Evolutionary conservation across 2,888 invertebrate species (phyloP).

Genomic region (Torymus auratus): DNA sequence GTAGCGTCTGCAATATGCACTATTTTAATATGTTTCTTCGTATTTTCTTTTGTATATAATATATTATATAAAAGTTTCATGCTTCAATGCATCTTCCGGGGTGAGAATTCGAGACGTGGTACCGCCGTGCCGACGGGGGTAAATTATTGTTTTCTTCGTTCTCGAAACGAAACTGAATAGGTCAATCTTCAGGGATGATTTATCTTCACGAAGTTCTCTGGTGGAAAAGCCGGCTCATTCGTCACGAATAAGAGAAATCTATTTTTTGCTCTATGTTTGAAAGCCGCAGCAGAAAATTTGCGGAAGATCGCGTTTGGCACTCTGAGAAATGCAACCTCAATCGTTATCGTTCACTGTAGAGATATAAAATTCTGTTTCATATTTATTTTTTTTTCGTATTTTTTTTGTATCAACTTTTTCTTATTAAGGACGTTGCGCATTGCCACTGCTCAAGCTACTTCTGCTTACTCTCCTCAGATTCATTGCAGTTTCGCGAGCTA

Average conservation of each 20-base stretch:
- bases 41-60: background rate
- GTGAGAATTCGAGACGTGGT: slow-evolving; percentile 17
- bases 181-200: slow-evolving; percentile 24
- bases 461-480: slow-evolving; percentile 19
- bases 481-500: slow-evolving; percentile 3
- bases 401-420: background rate
- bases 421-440: slow-evolving; percentile 28
- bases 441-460: slow-evolving; percentile 26
- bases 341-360: slow-evolving; percentile 51
- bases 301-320: slow-evolving; percentile 72
- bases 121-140: slow-evolving; percentile 23
- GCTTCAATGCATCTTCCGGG: slow-evolving; percentile 43
- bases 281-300: slow-evolving; percentile 34
- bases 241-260: background rate
- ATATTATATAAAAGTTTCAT: background rate
- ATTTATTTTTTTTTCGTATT: slow-evolving; percentile 8
- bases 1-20: slow-evolving; percentile 34
- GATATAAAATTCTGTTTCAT: slow-evolving; percentile 32
- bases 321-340: slow-evolving; percentile 69
- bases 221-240: background rate
- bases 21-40: slow-evolving; percentile 40
- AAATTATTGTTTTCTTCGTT: slow-evolving; percentile 5
- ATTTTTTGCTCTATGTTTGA: background rate
- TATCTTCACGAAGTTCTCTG: slow-evolving; percentile 28
- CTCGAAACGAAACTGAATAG: slow-evolving; percentile 41